phyloP scores from a whole-genome alignment of 2,888 invertebrate genomes.

The Standfussiana lucernea region DNA sequence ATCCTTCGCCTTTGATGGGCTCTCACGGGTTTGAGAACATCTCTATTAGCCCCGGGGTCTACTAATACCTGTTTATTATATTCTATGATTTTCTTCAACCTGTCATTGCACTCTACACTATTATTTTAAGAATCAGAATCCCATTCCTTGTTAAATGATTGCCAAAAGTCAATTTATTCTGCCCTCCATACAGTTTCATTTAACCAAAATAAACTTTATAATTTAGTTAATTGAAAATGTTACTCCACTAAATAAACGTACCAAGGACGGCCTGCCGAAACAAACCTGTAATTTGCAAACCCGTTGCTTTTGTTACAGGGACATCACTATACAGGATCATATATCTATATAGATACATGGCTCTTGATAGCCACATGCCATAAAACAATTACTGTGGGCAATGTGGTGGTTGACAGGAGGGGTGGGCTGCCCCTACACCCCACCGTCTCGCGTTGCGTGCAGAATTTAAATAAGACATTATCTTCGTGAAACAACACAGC shows the following conservation, averaged over 20 bases:
- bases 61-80: neutral
- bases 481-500: slow-evolving; percentile 34
- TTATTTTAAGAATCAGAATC: slow-evolving; percentile 1
- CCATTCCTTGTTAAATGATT: neutral
- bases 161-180: slow-evolving; percentile 3
- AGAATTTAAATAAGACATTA: slow-evolving; percentile 62
- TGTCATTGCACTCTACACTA: neutral
- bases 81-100: neutral
- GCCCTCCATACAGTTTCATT: neutral
- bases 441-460: slow-evolving; percentile 32
- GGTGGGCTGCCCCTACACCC: neutral
- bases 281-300: slow-evolving; percentile 43
- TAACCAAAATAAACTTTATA: neutral
- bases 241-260: slow-evolving; percentile 15
- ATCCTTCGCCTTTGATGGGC: neutral
- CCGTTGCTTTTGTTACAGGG: slow-evolving; percentile 22
- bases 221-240: slow-evolving; percentile 21
- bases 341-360: slow-evolving; percentile 5
- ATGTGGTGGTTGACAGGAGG: slow-evolving; percentile 51
- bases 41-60: neutral
- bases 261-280: neutral
- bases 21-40: neutral
- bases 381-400: slow-evolving; percentile 63
- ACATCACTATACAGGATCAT: slow-evolving; percentile 11
- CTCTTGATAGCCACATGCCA: slow-evolving; percentile 62